phyloP scores from a whole-genome alignment of 2,888 invertebrate species.

The Eupithecia dodoneata region DNA sequence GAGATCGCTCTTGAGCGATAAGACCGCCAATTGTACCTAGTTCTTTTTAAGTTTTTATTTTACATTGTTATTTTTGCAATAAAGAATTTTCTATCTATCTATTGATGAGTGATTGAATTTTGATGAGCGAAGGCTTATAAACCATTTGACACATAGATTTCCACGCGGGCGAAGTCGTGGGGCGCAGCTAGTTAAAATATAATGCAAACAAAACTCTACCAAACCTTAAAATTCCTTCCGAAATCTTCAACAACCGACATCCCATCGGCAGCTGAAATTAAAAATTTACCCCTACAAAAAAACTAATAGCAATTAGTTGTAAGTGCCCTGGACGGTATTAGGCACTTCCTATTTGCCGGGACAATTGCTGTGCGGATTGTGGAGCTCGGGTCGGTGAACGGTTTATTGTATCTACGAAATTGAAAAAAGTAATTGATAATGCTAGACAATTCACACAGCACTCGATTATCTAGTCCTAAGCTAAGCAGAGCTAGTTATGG shows the following conservation, averaged over 20 bases:
- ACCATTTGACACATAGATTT: too few relatives aligned
- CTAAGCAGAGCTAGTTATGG: too few relatives aligned
- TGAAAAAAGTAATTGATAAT: background rate
- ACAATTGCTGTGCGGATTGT: constrained; percentile 47
- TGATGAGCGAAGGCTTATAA: too few relatives aligned
- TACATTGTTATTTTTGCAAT: too few relatives aligned
- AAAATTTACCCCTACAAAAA: constrained; percentile 58
- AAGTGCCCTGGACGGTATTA: constrained; percentile 56
- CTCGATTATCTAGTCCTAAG: too few relatives aligned
- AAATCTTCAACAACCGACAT: background rate
- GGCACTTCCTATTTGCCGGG: constrained; percentile 54
- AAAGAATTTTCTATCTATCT: too few relatives aligned
- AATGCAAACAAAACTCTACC: background rate
- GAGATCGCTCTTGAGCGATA: too few relatives aligned
- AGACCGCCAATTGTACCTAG: too few relatives aligned
- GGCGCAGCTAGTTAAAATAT: background rate
- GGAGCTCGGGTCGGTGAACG: constrained; percentile 8
- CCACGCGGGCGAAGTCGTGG: too few relatives aligned
- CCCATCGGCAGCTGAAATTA: constrained; percentile 43
- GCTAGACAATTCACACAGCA: too few relatives aligned
- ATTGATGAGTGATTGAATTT: too few relatives aligned
- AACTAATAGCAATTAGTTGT: constrained; percentile 57
- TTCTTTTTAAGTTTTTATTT: too few relatives aligned
- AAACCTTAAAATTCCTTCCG: background rate
- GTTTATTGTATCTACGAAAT: constrained; percentile 12